phyloP scores from a whole-genome alignment of 2,113 vertebrate genomes.

The Prionailurus bengalensis region DNA sequence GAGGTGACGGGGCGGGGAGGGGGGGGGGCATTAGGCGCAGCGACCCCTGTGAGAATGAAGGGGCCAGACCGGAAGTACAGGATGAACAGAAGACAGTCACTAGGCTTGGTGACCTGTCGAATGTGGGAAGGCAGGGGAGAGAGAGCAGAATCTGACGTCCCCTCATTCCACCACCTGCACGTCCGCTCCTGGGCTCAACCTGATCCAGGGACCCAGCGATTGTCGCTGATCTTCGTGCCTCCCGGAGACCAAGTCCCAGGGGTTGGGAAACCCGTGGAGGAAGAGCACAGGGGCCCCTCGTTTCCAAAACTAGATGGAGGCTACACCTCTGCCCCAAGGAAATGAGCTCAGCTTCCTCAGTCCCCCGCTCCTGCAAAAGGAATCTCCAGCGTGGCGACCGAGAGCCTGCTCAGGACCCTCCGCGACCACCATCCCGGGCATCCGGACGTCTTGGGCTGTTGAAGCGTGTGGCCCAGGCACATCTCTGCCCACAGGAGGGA shows the following conservation, averaged over 20 bases:
- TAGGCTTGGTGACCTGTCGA: neutral
- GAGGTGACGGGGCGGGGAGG: fast-evolving
- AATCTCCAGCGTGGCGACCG: neutral
- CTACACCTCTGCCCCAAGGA: neutral
- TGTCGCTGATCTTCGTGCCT: neutral
- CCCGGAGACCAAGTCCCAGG: neutral
- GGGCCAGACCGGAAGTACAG: neutral
- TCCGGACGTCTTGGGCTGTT: neutral
- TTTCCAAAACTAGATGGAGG: neutral
- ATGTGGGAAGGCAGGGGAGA: neutral
- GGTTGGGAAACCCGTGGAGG: neutral
- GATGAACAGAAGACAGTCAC: neutral
- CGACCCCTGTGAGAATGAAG: neutral
- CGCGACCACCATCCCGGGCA: neutral
- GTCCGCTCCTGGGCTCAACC: neutral
- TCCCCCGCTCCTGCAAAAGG: neutral
- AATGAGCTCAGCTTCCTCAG: slow-evolving; percentile 22
- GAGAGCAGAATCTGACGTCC: neutral
- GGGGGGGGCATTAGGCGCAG: too few relatives aligned
- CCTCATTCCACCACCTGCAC: neutral
- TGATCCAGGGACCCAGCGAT: neutral
- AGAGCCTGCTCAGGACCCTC: neutral
- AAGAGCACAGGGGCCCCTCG: neutral
- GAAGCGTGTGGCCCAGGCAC: neutral
- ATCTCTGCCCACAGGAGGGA: neutral